Base-by-base conservation (phyloP, 2,888 invertebrate genomes). In the Amorpha juglandis region DNA sequence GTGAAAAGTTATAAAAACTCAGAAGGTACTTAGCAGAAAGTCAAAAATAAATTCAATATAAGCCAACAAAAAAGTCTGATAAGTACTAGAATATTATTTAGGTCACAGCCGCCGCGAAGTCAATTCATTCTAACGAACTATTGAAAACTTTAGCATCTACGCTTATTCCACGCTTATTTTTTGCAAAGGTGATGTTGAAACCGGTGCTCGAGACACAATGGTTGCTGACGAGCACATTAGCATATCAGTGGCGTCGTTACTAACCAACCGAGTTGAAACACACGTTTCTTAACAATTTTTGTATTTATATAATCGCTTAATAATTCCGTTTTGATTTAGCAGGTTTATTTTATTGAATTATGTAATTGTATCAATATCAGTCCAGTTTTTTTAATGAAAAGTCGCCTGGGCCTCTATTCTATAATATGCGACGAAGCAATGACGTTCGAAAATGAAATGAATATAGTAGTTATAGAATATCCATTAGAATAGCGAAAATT, bases 161-260 rank as follows among this genome's bases (percentile, higher is more conserved):
- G 68, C 67, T 75, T 75, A 70, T 77, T 78, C 74, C 73, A 67
- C 65, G 68, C 67, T 75, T 75, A 70, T 77, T 78, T 80, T 78
- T 78, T 75, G 69, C 63, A 72, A 72, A 76, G 72, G 71, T 80
- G 75, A 76, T 74, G 73, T 75, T 77, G 78, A 68, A 69, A 68
- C 67, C 72, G 75, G 68, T 75, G 66, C 58, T 67, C 63, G 51
- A 70, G 75, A 67, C 81, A 90, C 89, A 90, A 90, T 89, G 69
- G 83, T 35, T 38, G 65, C 79, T 89, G 88, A 90, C 83, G 87
- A 89, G 78, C 67, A 71, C 78, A 86, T 86, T 87, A 87, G 83
- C 88, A 87, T 86, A 85, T 84, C 86, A 83, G 80, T 82, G 77
- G 81, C 78, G 76, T 83, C 79, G 80, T 86, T 82, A 84, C 66